A percentile compares a stretch with the other conserved stretches of the same genome.
phyloP scores from a whole-genome alignment of 2,888 invertebrate species.

The Tenthredo scrophulariae region DNA sequence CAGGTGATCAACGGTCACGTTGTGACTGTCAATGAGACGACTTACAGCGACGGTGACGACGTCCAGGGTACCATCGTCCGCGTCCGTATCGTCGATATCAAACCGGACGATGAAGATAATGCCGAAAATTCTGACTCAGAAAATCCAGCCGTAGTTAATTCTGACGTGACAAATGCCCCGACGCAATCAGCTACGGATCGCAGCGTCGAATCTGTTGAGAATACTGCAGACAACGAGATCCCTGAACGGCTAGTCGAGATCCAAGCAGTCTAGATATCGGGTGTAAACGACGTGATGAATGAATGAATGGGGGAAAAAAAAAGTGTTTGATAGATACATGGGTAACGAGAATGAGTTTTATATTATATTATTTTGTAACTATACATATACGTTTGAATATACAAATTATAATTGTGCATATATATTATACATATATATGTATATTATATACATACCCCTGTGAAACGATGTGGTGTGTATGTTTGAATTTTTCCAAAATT shows the following conservation, averaged over 20 bases:
- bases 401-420: neutral
- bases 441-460: neutral
- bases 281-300: constrained; percentile 1
- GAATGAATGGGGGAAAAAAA: constrained; percentile 13
- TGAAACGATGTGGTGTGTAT: neutral
- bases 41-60: constrained; percentile 78
- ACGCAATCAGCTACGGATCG: constrained; percentile 61
- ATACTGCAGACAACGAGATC: constrained; percentile 74
- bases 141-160: constrained; percentile 39
- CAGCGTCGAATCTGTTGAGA: constrained; percentile 74
- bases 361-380: neutral
- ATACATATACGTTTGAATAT: neutral
- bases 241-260: constrained; percentile 56
- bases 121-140: constrained; percentile 52
- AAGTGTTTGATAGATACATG: constrained; percentile 22
- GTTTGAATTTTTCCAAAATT: neutral
- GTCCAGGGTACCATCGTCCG: constrained; percentile 75
- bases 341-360: neutral
- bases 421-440: neutral
- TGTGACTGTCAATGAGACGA: constrained; percentile 80
- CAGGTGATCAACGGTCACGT: constrained; percentile 80
- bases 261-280: neutral
- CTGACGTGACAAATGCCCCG: constrained; percentile 58
- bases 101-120: constrained; percentile 72
- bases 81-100: constrained; percentile 78